Conservation (phyloP, 2,888 invertebrate species). For the Euplagia quadripunctaria region DNA sequence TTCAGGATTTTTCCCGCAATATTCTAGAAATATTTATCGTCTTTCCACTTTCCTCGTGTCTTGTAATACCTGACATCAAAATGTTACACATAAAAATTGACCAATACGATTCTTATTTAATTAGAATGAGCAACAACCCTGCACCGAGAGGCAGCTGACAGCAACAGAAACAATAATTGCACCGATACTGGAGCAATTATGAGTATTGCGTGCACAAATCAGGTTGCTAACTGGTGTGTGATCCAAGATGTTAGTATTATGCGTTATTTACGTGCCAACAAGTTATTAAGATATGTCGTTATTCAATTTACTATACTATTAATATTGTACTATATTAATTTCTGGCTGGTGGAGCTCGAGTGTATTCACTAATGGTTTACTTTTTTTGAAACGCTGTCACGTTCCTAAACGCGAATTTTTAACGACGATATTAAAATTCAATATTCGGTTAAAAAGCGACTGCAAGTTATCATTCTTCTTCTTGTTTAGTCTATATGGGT, state of each 20-base stretch:
- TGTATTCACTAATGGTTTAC: neutral
- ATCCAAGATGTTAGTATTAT: neutral
- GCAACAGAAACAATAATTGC: slow-evolving; percentile 43
- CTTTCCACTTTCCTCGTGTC: no score
- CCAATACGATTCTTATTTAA: no score
- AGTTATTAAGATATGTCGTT: slow-evolving; percentile 7
- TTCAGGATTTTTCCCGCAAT: no score
- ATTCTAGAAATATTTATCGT: no score
- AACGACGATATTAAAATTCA: no score
- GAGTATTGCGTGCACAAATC: slow-evolving; percentile 37
- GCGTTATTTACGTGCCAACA: slow-evolving; percentile 5
- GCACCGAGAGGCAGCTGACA: slow-evolving; percentile 38
- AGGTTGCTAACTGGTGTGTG: neutral
- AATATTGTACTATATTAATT: neutral
- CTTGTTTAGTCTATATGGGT: no score
- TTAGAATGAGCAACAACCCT: slow-evolving; percentile 10
- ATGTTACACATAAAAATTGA: no score
- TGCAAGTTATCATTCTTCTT: no score
- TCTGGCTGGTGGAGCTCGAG: neutral
- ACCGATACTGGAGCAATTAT: slow-evolving; percentile 46
- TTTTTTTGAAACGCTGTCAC: neutral
- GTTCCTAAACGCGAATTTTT: no score
- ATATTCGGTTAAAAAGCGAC: no score
- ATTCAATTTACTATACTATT: neutral
- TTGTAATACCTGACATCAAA: no score